A percentile compares a stretch with the other conserved stretches of the same genome.
Evolutionary conservation across 1,140 invertebrate species (phyloP).

Genomic region (Tigriopus japonicus): DNA sequence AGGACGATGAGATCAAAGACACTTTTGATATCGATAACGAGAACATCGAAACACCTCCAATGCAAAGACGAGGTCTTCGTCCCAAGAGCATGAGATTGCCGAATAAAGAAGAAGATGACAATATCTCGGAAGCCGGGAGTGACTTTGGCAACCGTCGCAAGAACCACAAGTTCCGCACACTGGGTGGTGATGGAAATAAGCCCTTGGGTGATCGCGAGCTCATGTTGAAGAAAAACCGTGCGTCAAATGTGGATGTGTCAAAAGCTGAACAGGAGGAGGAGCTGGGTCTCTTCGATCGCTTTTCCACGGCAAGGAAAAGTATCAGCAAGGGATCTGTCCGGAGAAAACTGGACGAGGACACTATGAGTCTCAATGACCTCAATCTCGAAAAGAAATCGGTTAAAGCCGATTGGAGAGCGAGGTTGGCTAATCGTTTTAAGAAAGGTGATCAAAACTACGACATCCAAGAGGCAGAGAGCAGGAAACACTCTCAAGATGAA

Average conservation of each 20-base stretch:
- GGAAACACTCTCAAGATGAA: neutral
- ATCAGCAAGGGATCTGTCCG: constrained; percentile 22
- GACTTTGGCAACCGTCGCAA: constrained; percentile 12
- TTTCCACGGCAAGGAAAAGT: constrained; percentile 55
- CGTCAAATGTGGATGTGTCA: constrained; percentile 18
- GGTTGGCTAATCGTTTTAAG: constrained; percentile 1
- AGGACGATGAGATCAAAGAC: constrained; percentile 31
- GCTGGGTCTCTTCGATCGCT: constrained; percentile 56
- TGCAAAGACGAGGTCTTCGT: constrained; percentile 44
- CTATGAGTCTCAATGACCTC: constrained; percentile 7
- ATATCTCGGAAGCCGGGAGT: constrained; percentile 6
- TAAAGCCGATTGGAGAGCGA: constrained; percentile 2
- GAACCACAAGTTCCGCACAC: constrained; percentile 15
- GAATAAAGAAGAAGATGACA: constrained; percentile 8
- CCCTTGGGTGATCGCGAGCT: constrained; percentile 16
- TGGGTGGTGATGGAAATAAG: constrained; percentile 13
- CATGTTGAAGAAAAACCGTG: constrained; percentile 18
- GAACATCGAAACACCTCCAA: constrained; percentile 71
- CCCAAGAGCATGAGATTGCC: constrained; percentile 18
- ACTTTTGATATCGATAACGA: constrained; percentile 70
- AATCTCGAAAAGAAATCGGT: neutral
- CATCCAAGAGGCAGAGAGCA: neutral
- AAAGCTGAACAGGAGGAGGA: constrained; percentile 16
- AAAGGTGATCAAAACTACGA: neutral
- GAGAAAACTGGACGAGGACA: neutral